Conservation (phyloP, 2,113 vertebrate species). For the Kryptolebias marmoratus region DNA sequence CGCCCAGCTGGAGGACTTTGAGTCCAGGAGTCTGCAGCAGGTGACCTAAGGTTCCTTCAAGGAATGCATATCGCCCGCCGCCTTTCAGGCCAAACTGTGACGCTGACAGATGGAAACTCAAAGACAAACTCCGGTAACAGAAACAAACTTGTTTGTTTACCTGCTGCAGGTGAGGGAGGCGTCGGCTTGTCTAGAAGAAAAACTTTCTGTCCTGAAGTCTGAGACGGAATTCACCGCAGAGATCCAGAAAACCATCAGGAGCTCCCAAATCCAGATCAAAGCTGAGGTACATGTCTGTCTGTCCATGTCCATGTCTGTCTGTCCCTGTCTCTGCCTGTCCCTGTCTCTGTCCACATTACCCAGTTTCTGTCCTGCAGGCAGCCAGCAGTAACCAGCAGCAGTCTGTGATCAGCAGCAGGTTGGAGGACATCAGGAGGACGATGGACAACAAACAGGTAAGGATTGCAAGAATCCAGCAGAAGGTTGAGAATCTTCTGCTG, state of each 20-base stretch:
- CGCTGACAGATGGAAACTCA: too few species aligned
- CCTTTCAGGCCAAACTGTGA: too few species aligned
- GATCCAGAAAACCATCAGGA: constrained; percentile 26
- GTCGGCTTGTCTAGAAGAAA: constrained; percentile 32
- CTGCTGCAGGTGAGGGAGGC: constrained; percentile 56
- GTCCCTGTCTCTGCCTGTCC: background rate
- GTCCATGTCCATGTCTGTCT: background rate
- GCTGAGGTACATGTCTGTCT: constrained; percentile 43
- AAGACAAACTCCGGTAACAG: too few species aligned
- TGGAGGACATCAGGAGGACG: constrained; percentile 50
- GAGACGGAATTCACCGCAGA: constrained; percentile 47
- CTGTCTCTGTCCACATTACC: background rate
- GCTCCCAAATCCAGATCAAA: constrained; percentile 39
- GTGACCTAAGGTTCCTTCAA: constrained; percentile 12
- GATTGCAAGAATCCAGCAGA: too few species aligned
- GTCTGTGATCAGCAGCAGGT: constrained; percentile 26
- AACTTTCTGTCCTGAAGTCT: constrained; percentile 34
- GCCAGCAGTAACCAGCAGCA: constrained; percentile 57
- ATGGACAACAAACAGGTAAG: constrained; percentile 34
- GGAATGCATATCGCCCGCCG: too few species aligned
- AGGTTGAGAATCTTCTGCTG: too few species aligned
- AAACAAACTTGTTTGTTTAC: background rate
- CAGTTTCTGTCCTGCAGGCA: constrained; percentile 30
- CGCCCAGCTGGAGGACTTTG: constrained; percentile 38
- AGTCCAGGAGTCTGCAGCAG: constrained; percentile 56